Evolutionary conservation across 2,797 vertebrate species (phyloP), one percentile per base, ranked within the genome.

Genomic region (Macropodus opercularis): DNA sequence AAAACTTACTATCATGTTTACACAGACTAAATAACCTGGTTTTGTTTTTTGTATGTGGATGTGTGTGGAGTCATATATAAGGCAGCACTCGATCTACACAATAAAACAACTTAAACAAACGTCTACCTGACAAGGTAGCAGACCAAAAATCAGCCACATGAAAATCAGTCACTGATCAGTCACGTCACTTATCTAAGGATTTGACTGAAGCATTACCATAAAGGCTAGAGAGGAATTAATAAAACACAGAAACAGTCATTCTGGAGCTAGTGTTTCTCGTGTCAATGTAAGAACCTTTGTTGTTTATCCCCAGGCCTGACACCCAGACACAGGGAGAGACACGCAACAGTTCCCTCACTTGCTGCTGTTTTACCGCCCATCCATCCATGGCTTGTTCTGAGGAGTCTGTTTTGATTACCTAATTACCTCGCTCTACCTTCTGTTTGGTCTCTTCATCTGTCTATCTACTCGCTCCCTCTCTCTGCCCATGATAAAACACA

Each of bases 401-500:
- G 50, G 73, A 82, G 79, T 86, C 91, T 88, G 87, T 92, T 91
- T 91, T 94, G 90, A 81, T 85, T 68, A 89, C 89, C 89, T 93
- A 95, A 97, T 98, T 95, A 95, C 92, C 80, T 59, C 60, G 80
- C 85, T 76, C 90, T 92, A 92, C 94, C 94, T 95, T 95, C 94
- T 94, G 92, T 93, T 94, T 83, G 87, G 91, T 70, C 79, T 83
- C 72, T 64, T 76, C 71, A 62, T 86, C 58, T 15, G 31, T 83
- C 72, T 74, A 69, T 85, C 72, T 78, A 62, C 51, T 63, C 60
- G 56, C 72, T 70, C 73, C 50, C 50, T 78, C 70, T 92, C 92
- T 91, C 89, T 85, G 84, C 84, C 90, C 69, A 86, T 97, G 95
- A 98, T 96, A 96, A 91, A 96, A 96, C 95, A 93, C 96, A 98